Evolutionary conservation across 2,888 invertebrate genomes (phyloP), one percentile per base, ranked within the genome.

Genomic region (Ashinkailepas kermadecensis): DNA sequence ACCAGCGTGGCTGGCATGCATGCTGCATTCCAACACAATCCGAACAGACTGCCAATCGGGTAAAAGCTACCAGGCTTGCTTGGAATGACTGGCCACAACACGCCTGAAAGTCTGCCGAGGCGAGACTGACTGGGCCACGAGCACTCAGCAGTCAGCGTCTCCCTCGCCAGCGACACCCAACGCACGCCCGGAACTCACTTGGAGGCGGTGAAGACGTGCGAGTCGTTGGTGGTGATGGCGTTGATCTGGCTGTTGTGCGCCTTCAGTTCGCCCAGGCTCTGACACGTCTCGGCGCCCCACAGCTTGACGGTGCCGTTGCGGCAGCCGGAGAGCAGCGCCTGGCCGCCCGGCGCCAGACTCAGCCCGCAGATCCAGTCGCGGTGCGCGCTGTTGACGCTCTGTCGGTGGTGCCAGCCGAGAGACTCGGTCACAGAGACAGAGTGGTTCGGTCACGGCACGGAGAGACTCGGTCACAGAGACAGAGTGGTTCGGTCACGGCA

Each of bases 311-410:
- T 89, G 58, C 93, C 94, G 86, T 92, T 93, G 62, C 95, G 92
- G 84, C 95, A 95, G 84, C 92, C 93, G 85, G 92, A 92, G 83
- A 93, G 89, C 86, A 94, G 88, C 80, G 91, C 57, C 86, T 90
- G 90, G 81, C 89, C 89, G 83, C 86, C 89, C 39, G 89, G 88
- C 88, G 88, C 88, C 86, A 89, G 89, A 87, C 90, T 90, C 87
- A 95, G 89, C 82, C 94, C 94, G 85, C 93, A 92, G 85, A 95
- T 92, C 95, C 95, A 95, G 86, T 94, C 94, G 87, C 93, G 94
- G 89, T 95, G 95, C 80, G 95, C 94, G 88, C 93, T 93, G 88
- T 93, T 94, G 83, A 94, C 89, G 57, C 92, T 91, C 90, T 91
- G 86, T 25, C 87, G 39, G 79, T 13, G 57, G 11, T 15, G 57